Conservation (phyloP, 2,888 invertebrate genomes). For the Amorpha juglandis region DNA sequence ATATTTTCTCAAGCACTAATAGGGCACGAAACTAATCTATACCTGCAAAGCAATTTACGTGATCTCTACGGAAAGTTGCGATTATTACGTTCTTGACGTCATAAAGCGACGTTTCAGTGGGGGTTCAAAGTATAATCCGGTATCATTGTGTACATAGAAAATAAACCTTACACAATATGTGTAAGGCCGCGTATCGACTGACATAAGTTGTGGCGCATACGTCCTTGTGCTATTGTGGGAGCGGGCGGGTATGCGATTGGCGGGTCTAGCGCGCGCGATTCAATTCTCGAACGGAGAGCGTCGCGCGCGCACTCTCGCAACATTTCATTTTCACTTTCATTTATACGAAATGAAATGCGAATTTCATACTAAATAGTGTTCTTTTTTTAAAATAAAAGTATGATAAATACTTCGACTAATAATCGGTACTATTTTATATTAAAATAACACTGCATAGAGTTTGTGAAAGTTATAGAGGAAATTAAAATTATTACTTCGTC, state of each 20-base stretch:
- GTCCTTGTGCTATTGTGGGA: constrained; percentile 69
- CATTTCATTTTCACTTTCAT: constrained; percentile 73
- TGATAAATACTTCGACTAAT: constrained; percentile 30
- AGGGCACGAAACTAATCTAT: background rate
- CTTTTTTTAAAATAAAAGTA: constrained; percentile 32
- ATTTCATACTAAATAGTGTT: constrained; percentile 37
- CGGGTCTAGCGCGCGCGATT: constrained; percentile 67
- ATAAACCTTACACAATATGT: constrained; percentile 25
- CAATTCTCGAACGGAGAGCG: constrained; percentile 67
- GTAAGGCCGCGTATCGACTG: constrained; percentile 52
- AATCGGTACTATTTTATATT: constrained; percentile 31
- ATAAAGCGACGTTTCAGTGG: background rate
- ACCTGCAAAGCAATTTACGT: constrained; percentile 14
- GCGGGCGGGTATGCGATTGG: constrained; percentile 64
- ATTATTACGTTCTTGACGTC: constrained; percentile 26
- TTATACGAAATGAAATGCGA: constrained; percentile 64
- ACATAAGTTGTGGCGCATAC: constrained; percentile 50
- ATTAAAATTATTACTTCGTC: no score
- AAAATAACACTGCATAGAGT: background rate
- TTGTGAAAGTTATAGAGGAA: background rate
- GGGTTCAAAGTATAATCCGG: background rate
- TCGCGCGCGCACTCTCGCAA: constrained; percentile 77
- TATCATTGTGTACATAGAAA: constrained; percentile 29
- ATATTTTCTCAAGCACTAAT: background rate
- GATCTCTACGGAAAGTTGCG: constrained; percentile 19